Evolutionary conservation across 2,113 vertebrate genomes (phyloP).

Genomic region (Blennius ocellaris): DNA sequence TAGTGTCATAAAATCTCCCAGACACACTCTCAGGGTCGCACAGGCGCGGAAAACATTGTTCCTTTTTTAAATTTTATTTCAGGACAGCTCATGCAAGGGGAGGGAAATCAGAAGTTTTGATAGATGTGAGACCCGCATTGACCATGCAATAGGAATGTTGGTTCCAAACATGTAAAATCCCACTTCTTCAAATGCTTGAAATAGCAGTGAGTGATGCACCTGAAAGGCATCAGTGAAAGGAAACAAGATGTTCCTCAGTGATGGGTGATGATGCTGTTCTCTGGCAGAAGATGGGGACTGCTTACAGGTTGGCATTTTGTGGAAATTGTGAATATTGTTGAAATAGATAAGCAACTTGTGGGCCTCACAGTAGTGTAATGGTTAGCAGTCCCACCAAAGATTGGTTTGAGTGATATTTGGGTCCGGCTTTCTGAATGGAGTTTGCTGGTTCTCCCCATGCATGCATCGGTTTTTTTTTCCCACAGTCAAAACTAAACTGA

Average conservation of each 20-base stretch:
- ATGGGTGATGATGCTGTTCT: conserved; percentile 15
- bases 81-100: conserved; percentile 20
- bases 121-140: conserved; percentile 24
- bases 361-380: too few relatives aligned
- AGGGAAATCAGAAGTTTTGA: conserved; percentile 27
- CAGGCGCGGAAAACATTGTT: conserved; percentile 37
- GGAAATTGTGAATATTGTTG: too few relatives aligned
- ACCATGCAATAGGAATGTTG: conserved; percentile 26
- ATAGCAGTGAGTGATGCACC: conserved; percentile 21
- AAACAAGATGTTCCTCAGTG: conserved; percentile 25
- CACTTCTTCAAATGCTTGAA: conserved; percentile 8
- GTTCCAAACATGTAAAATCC: conserved; percentile 11
- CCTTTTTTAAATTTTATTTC: conserved; percentile 16
- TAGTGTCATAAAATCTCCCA: conserved; percentile 65
- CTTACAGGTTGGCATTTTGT: background rate
- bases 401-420: too few relatives aligned
- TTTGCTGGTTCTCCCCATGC: too few relatives aligned
- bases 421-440: too few relatives aligned
- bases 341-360: too few relatives aligned
- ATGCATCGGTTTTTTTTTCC: too few relatives aligned
- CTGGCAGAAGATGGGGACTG: conserved; percentile 19
- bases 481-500: too few relatives aligned
- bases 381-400: too few relatives aligned
- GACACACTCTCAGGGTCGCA: conserved; percentile 62
- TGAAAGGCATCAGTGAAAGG: conserved; percentile 19